Conservation (phyloP, 1,140 invertebrate genomes). For the Armadillidium nasatum region DNA sequence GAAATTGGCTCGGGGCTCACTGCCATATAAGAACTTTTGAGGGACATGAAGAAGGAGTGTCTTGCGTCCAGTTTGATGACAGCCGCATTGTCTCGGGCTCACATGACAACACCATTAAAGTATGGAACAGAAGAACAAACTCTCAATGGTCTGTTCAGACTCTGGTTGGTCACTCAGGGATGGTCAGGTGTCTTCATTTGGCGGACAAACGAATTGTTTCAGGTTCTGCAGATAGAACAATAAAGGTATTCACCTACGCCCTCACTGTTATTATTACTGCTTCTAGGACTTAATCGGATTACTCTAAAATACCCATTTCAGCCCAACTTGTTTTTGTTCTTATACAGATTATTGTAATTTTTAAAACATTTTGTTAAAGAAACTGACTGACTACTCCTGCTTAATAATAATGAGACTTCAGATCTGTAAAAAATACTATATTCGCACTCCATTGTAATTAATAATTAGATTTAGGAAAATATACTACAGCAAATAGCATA, state of each 20-base stretch:
- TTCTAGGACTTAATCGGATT: no score
- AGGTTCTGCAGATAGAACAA: conserved; percentile 55
- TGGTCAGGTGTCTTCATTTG: conserved; percentile 56
- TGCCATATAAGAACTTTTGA: conserved; percentile 54
- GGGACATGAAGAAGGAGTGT: conserved; percentile 55
- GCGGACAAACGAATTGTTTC: conserved; percentile 55
- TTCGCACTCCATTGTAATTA: no score
- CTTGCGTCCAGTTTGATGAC: conserved; percentile 56
- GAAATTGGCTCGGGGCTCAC: conserved; percentile 48
- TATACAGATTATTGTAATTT: no score
- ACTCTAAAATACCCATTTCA: no score
- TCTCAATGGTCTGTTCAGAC: conserved; percentile 57
- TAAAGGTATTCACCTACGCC: conserved; percentile 50
- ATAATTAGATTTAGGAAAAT: no score
- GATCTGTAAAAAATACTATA: no score
- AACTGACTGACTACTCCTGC: no score
- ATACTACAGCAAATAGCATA: no score
- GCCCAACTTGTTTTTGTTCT: no score
- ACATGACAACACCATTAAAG: conserved; percentile 56
- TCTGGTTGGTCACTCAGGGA: conserved; percentile 55
- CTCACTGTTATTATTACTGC: no score
- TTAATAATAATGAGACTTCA: no score
- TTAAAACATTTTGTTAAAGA: no score
- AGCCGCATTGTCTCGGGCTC: conserved; percentile 57
- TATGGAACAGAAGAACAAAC: conserved; percentile 54